Base-by-base conservation (phyloP, 2,797 vertebrate genomes). In the Sciaenops ocellatus region DNA sequence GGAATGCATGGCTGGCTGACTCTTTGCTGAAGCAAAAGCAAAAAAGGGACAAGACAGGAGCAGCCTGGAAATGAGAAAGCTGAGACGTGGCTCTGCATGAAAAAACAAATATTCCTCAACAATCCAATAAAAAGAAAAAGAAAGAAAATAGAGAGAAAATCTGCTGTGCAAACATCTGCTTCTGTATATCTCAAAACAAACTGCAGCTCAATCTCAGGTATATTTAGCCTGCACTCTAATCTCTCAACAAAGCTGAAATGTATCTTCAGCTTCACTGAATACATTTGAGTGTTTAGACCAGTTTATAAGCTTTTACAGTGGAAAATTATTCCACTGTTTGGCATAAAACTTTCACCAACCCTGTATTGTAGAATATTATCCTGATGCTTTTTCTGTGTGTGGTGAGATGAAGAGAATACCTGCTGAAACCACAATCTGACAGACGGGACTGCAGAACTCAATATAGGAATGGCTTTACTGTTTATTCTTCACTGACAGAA, bases 1-100 rank as follows among this genome's bases (percentile, higher is more conserved):
- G 91, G 93, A 95, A 94, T 95, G 92, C 85, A 85, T 51, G 77
- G 70, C 80, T 90, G 91, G 88, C 87, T 79, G 90, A 54, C 74
- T 82, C 76, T 67, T 71, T 26, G 66, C 75, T 79, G 69, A 85
- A 72, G 80, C 79, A 50, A 46, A 82, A 70, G 42, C n/a, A 47
- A 70, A 85, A 62, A 60, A 48, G 54, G 54, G 64, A 79, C 42
- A 48, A 76, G 80, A 82, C 69, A 78, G 78, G 62, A 87, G 74
- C 76, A 62, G 85, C 62, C 73, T 82, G 83, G 79, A 90, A 80
- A 87, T 46, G 73, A 83, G 50, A 63, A 42, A 46, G 60, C 62
- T 73, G 80, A 83, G 65, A 87, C 41, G 79, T 86, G 88, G 87
- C 76, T 78, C 20, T 16, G 79, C 78, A 64, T 60, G 69, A 74